Base-by-base conservation (phyloP, 2,113 vertebrate genomes). In the Prietella phreatophila region DNA sequence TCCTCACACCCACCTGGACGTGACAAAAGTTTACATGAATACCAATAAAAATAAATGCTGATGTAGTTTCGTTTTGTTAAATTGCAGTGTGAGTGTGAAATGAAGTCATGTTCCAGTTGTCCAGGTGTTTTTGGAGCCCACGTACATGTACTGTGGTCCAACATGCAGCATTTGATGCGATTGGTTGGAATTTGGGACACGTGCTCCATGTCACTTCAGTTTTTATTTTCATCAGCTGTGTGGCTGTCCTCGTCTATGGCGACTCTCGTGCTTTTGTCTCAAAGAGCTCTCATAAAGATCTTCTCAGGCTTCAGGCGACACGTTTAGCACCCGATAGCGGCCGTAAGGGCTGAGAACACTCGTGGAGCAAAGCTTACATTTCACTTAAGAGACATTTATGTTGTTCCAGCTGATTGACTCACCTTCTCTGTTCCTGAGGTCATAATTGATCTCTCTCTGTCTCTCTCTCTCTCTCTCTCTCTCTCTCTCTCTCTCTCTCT, bases 361-460 rank as follows among this genome's bases (percentile, higher is more conserved):
- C 15, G 8, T 61, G 58, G 67, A 75, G 86, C 7, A 19, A 75
- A 75, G 27, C 67, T 75, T 61, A 87, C 80, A 87, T 87, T 87
- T 75, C 86, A 87, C 86, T 83, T 83, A 69, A 73, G 86, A 87
- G 86, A 87, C 86, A 81, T 75, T 83, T 75, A 76, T 73, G 81
- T 63, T 87, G 67, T 76, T 87, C 55, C 13, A 82, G 76, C 63
- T 88, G 83, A 85, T 81, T 82, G 50, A 85, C 75, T 85, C 53
- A 30, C 60, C 53, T 69, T 56, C 50, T 88, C 63, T 60, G 50
- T 47, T 75, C 33, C 75, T 82, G 71, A 85, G 69, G 65, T 63
- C 81, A 61, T 87, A 87, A 87, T 63, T 87, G 86, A 83, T 85
- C 83, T 84, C 25, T 78, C 82, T 84, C 63, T 89, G 20, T 84